Evolutionary conservation across 2,113 vertebrate genomes (phyloP).

Genomic region (Elaphurus davidianus): DNA sequence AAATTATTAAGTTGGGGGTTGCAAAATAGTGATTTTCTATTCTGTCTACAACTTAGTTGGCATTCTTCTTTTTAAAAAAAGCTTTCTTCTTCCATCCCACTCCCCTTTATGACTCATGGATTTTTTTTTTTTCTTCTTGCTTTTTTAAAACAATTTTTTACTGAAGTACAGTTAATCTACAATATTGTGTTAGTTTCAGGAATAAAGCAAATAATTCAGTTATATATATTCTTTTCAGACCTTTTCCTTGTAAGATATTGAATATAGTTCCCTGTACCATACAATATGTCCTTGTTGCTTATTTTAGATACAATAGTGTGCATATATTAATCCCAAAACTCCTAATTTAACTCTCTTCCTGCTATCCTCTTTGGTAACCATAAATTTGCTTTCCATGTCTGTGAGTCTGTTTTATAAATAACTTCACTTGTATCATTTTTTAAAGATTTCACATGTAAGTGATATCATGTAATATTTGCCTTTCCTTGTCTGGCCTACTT

Average conservation of each 20-base stretch:
- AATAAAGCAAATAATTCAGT: background rate
- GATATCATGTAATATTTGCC: background rate
- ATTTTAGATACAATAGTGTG: background rate
- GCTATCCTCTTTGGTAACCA: background rate
- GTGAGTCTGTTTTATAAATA: background rate
- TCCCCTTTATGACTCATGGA: background rate
- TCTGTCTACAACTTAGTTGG: background rate
- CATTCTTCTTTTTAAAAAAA: background rate
- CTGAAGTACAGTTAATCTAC: background rate
- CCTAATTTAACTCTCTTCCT: background rate
- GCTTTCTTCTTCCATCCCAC: background rate
- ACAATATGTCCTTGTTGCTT: background rate
- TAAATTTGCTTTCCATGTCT: background rate
- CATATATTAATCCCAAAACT: background rate
- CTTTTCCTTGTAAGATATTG: background rate
- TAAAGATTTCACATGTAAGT: background rate
- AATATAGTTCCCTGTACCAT: background rate
- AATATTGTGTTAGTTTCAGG: background rate
- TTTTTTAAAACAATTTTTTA: background rate
- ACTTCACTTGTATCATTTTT: background rate
- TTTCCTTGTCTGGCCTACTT: background rate
- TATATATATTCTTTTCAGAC: background rate
- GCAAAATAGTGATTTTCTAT: background rate
- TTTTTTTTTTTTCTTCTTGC: background rate
- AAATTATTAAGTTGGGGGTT: background rate